Percentiles rank a stretch among this genome's conserved stretches.
Evolutionary conservation across 1,140 invertebrate species (phyloP).

Genomic region (Scaptomyza graminum): DNA sequence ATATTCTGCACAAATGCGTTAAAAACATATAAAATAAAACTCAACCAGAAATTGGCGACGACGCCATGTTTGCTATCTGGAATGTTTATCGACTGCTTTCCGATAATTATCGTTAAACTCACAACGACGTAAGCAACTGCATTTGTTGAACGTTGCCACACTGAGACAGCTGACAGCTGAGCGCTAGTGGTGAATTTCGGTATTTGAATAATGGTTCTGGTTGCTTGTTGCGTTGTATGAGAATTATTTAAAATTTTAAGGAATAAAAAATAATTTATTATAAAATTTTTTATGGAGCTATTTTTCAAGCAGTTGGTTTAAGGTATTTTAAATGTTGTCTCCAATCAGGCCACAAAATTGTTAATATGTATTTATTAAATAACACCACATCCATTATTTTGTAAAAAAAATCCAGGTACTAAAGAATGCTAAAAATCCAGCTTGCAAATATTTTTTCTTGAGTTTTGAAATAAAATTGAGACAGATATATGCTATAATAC

Average conservation of each 20-base stretch:
- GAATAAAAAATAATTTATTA: too few species aligned
- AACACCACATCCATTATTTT: too few species aligned
- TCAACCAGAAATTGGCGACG: slow-evolving; percentile 51
- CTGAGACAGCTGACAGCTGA: background rate
- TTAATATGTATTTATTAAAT: too few species aligned
- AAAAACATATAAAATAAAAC: slow-evolving; percentile 47
- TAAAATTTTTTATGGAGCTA: too few species aligned
- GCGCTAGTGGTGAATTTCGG: background rate
- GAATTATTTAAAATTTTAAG: too few species aligned
- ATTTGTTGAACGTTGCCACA: background rate
- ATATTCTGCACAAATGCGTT: slow-evolving; percentile 45
- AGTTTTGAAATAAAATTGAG: background rate
- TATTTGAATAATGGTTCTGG: background rate
- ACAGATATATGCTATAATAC: slow-evolving; percentile 70
- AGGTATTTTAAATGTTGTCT: too few species aligned
- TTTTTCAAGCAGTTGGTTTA: too few species aligned
- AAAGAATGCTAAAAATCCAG: background rate
- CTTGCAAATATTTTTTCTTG: background rate
- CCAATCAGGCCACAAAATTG: too few species aligned
- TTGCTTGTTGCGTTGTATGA: too few species aligned
- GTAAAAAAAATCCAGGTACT: too few species aligned
- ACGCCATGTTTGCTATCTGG: slow-evolving; percentile 70
- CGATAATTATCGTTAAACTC: slow-evolving; percentile 30
- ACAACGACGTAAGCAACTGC: too few species aligned
- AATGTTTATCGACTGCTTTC: slow-evolving; percentile 29